Evolutionary conservation across 2,888 invertebrate genomes (phyloP).

Genomic region (Xestobium rufovillosum): DNA sequence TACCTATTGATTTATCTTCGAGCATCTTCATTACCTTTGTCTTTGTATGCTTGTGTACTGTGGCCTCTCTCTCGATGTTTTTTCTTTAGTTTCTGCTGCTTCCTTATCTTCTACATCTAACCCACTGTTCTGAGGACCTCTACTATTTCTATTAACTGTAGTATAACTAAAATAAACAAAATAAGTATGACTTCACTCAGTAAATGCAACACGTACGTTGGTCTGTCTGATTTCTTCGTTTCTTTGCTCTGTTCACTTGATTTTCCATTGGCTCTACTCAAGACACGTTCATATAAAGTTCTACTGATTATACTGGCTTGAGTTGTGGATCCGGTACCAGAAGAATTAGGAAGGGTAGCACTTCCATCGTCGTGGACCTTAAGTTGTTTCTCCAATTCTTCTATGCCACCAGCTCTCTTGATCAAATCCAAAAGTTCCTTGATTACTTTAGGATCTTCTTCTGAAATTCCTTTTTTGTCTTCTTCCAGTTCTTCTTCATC

Average conservation of each 20-base stretch:
- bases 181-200: not conserved
- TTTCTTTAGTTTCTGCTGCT: no score
- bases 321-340: constrained; percentile 46
- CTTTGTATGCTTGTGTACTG: constrained; percentile 39
- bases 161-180: constrained; percentile 35
- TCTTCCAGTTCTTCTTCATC: constrained; percentile 46
- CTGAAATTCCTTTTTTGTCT: constrained; percentile 42
- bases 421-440: constrained; percentile 78
- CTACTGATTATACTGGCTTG: constrained; percentile 61
- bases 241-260: constrained; percentile 10
- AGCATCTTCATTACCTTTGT: constrained; percentile 31
- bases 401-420: constrained; percentile 79
- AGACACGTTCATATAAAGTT: constrained; percentile 67
- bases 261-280: constrained; percentile 42
- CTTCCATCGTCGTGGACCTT: constrained; percentile 48
- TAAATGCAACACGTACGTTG: not conserved
- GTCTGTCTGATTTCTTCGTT: not conserved
- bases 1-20: constrained; percentile 36
- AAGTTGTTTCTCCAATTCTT: constrained; percentile 75
- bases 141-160: constrained; percentile 54
- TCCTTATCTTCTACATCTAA: constrained; percentile 37
- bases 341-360: constrained; percentile 41
- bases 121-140: constrained; percentile 52
- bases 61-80: constrained; percentile 43
- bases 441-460: constrained; percentile 69